Base-by-base conservation (phyloP, 2,797 vertebrate species). In the Pseudochaenichthys georgianus region DNA sequence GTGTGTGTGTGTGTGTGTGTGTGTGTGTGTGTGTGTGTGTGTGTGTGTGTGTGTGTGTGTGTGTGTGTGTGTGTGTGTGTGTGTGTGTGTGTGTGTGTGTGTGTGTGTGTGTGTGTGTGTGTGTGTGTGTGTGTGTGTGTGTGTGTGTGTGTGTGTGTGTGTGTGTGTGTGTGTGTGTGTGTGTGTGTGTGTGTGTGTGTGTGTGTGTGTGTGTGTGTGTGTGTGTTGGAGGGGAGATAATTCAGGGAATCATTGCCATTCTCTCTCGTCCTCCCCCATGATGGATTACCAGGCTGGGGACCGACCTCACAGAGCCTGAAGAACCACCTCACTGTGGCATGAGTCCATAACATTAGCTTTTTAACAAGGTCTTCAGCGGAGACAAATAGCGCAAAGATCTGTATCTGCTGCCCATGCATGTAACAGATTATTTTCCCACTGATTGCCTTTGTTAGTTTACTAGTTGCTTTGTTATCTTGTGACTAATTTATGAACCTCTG, bases 211-310 rank as follows among this genome's bases (percentile, higher is more conserved):
- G 28, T 28, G 28, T 28, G n/a, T n/a, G n/a, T n/a, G n/a, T n/a
- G n/a, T n/a, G 52, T 28, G 16, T 59, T 17, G 31, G 68, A 41
- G 59, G 28, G 42, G 28, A 80, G 66, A 70, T 75, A 85, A 86
- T 87, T 85, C 71, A 75, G 55, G 50, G 59, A 82, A 81, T 88
- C 80, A 83, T 81, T 67, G 76, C 75, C 72, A 62, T 69, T 86
- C 59, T 84, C 73, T 60, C 73, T 73, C 16, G 7, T 81, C 84
- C 84, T 85, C 57, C 73, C 0, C 1, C 69, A 71, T 86, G 87
- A 87, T 90, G 84, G 84, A 91, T 90, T 65, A 83, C 82, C 73
- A n/a, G 42, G 60, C 68, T 48, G 58, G 19, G 4, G 4, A 77
- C 55, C 73, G 75, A 82, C 54, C 80, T 83, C 75, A 64, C 76